Conservation (phyloP, 1,140 invertebrate species). For the Agrilus planipennis region DNA sequence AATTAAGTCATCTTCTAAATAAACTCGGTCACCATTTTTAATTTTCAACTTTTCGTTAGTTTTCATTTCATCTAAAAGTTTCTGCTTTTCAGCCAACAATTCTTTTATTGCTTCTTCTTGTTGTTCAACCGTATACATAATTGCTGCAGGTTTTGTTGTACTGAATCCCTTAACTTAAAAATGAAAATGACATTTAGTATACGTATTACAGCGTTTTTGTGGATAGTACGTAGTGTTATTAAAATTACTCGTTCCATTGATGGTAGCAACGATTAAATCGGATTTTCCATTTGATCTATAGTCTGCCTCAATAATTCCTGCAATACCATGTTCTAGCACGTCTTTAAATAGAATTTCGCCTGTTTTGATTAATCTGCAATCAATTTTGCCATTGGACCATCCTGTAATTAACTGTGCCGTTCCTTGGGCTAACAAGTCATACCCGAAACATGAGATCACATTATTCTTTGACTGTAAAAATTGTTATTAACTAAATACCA, state of each 20-base stretch:
- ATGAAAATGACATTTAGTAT: neutral
- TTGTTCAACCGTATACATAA: slow-evolving; percentile 33
- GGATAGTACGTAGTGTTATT: slow-evolving; percentile 2
- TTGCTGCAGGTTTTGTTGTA: slow-evolving; percentile 35
- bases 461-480: slow-evolving; percentile 61
- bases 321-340: slow-evolving; percentile 52
- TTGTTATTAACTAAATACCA: no score
- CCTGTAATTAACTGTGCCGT: slow-evolving; percentile 69
- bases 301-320: slow-evolving; percentile 74
- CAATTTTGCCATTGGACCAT: slow-evolving; percentile 90
- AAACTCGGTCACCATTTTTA: no score
- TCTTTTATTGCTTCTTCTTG: slow-evolving; percentile 71
- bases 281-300: slow-evolving; percentile 68
- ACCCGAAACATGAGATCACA: slow-evolving; percentile 54
- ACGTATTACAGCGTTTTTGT: neutral
- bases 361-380: slow-evolving; percentile 63
- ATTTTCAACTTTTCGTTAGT: no score
- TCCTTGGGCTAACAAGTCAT: slow-evolving; percentile 65
- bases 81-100: slow-evolving; percentile 69
- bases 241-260: slow-evolving; percentile 69
- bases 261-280: slow-evolving; percentile 74
- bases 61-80: slow-evolving; percentile 65
- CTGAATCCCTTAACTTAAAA: slow-evolving; percentile 63
- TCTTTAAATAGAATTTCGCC: slow-evolving; percentile 83
- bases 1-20: slow-evolving; percentile 44